These are phyloP conservation scores for Marasmarcha lunaedactyla DNA, from an alignment of 2,888 invertebrate species.

Conservation along the genomic window DNA sequence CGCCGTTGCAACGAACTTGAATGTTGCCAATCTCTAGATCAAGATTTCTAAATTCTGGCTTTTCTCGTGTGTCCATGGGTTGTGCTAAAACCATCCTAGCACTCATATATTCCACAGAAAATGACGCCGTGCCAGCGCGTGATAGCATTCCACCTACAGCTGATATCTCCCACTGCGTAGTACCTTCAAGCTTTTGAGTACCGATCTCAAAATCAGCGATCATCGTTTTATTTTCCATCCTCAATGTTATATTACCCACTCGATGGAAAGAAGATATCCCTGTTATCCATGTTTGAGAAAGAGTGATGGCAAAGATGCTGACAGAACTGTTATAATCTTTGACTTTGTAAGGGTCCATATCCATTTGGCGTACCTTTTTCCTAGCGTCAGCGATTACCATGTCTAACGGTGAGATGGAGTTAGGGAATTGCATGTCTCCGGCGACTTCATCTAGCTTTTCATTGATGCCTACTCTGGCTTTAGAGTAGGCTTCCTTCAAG, in stretches of 20 bases:
- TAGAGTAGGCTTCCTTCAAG: slow-evolving; percentile 80
- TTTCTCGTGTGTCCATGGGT: slow-evolving; percentile 80
- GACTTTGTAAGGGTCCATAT: slow-evolving; percentile 81
- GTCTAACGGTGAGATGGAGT: slow-evolving; percentile 88
- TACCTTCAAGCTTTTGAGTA: slow-evolving; percentile 82
- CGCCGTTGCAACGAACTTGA: slow-evolving; percentile 85
- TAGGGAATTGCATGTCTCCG: slow-evolving; percentile 79
- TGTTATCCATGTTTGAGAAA: slow-evolving; percentile 81
- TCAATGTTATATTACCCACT: slow-evolving; percentile 80
- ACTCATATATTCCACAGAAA: slow-evolving; percentile 83
- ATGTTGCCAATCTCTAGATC: slow-evolving; percentile 87
- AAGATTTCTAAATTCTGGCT: slow-evolving; percentile 77
- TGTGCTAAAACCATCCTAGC: slow-evolving; percentile 78
- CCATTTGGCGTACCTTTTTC: slow-evolving; percentile 73
- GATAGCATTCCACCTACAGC: slow-evolving; percentile 76
- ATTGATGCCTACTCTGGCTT: slow-evolving; percentile 80
- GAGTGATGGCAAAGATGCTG: slow-evolving; percentile 75
- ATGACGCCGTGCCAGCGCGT: slow-evolving; percentile 78
- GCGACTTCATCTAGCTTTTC: slow-evolving; percentile 77
- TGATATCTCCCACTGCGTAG: slow-evolving; percentile 83
- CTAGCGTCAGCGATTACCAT: slow-evolving; percentile 83
- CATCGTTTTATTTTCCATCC: slow-evolving; percentile 78
- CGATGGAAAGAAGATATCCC: slow-evolving; percentile 87
- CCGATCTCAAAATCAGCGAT: slow-evolving; percentile 79
- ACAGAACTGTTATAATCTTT: slow-evolving; percentile 79